Conservation (phyloP, 2,797 vertebrate genomes). For the Hylomyscus alleni region DNA sequence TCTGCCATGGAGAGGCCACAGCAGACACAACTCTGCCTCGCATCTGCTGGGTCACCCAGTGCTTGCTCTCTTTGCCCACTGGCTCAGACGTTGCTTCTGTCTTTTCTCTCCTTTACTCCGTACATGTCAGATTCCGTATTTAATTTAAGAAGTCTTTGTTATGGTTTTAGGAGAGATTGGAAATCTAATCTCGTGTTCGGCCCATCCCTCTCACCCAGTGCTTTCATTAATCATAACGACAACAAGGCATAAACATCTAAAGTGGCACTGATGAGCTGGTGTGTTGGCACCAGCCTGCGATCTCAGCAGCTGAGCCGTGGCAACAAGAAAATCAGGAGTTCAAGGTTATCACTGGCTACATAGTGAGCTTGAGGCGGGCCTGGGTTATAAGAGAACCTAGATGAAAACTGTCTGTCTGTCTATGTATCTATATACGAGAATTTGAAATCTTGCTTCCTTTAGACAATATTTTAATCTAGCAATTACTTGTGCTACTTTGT, state of each 20-base stretch:
- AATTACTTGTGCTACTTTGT: background rate
- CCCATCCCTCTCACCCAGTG: background rate
- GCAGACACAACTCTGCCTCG: background rate
- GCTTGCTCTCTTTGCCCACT: background rate
- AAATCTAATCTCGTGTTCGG: background rate
- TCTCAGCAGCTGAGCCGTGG: background rate
- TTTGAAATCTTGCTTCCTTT: background rate
- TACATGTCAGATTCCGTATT: background rate
- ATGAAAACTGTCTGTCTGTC: background rate
- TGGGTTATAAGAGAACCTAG: background rate
- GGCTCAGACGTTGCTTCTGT: background rate
- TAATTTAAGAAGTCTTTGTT: background rate
- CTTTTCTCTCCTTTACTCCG: background rate
- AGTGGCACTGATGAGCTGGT: background rate
- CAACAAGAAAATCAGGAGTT: background rate
- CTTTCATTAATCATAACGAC: background rate
- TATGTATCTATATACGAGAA: background rate
- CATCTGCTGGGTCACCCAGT: background rate
- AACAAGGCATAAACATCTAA: background rate
- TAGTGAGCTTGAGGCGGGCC: background rate
- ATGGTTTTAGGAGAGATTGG: background rate
- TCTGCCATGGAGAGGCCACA: too few relatives aligned
- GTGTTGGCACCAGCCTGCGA: background rate
- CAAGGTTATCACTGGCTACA: background rate
- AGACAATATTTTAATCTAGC: background rate